These are phyloP conservation scores for Mimas tiliae DNA, from an alignment of 2,888 invertebrate genomes.

Conservation along the genomic window DNA sequence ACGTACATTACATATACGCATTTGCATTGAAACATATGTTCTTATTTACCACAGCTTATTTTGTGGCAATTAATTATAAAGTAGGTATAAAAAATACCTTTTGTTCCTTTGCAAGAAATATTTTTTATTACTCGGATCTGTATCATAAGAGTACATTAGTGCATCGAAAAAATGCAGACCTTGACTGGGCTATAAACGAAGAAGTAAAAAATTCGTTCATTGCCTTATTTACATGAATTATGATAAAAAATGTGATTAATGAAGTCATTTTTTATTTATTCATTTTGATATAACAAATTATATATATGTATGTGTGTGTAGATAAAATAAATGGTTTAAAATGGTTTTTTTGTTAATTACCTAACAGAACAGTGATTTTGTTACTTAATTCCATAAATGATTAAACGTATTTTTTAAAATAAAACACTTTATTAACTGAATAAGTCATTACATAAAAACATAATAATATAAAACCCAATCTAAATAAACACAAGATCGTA, in stretches of 20 bases:
- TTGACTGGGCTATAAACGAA: background rate
- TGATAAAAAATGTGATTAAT: background rate
- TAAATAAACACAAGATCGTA: constrained; percentile 15
- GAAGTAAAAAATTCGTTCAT: background rate
- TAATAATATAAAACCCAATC: background rate
- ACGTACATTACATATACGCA: background rate
- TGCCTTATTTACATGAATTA: background rate
- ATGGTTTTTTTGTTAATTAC: no score
- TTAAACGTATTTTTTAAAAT: background rate
- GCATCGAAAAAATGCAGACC: constrained; percentile 6
- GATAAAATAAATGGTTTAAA: no score
- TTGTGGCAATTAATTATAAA: background rate
- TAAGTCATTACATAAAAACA: background rate
- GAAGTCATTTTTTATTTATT: background rate
- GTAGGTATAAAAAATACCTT: background rate
- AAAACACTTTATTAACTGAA: background rate
- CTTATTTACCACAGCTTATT: background rate
- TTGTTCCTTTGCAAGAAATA: background rate
- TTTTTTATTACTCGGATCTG: background rate
- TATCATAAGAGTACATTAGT: background rate
- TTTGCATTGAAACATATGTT: background rate
- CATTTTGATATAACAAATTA: background rate
- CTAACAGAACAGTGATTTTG: no score
- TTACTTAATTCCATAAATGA: background rate
- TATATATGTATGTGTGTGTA: no score